These are phyloP conservation scores for Augochlorella aurata DNA, from an alignment of 2,888 invertebrate species.

Conservation along the genomic window DNA sequence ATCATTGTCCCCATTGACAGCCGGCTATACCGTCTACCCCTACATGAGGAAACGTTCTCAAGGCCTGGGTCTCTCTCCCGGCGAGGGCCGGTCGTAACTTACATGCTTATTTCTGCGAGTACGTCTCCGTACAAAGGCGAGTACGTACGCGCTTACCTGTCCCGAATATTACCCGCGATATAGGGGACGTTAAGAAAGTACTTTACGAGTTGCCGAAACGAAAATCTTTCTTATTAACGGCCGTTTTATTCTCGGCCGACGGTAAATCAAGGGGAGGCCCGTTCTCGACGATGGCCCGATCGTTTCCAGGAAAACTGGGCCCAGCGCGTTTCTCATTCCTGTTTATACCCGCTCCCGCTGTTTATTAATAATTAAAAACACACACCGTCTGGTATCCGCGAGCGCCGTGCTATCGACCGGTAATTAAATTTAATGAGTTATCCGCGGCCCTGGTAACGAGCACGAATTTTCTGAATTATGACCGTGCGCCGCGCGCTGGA, in stretches of 20 bases:
- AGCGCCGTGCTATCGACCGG: constrained; percentile 19
- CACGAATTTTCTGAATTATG: constrained; percentile 55
- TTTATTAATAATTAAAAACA: constrained; percentile 46
- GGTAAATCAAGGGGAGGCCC: constrained; percentile 47
- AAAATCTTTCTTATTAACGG: constrained; percentile 62
- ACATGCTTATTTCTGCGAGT: constrained; percentile 63
- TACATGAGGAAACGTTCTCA: constrained; percentile 10
- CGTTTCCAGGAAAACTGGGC: constrained; percentile 52
- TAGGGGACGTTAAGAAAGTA: constrained; percentile 63
- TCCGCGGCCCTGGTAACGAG: constrained; percentile 44
- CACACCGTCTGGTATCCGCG: not conserved
- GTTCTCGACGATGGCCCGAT: constrained; percentile 20
- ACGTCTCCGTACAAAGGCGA: constrained; percentile 51
- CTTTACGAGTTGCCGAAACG: constrained; percentile 63
- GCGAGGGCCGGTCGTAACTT: constrained; percentile 56
- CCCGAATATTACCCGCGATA: constrained; percentile 61
- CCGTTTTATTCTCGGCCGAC: constrained; percentile 47
- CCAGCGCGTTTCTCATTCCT: constrained; percentile 30
- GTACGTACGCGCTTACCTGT: constrained; percentile 49
- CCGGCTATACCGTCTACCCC: not conserved
- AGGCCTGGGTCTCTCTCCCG: not conserved
- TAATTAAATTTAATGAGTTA: constrained; percentile 58
- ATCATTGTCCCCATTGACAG: too few species aligned
- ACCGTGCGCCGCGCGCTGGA: constrained; percentile 18
- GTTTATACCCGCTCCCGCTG: constrained; percentile 30